Conservation (phyloP, 2,113 vertebrate species). For the Chamaea fasciata region DNA sequence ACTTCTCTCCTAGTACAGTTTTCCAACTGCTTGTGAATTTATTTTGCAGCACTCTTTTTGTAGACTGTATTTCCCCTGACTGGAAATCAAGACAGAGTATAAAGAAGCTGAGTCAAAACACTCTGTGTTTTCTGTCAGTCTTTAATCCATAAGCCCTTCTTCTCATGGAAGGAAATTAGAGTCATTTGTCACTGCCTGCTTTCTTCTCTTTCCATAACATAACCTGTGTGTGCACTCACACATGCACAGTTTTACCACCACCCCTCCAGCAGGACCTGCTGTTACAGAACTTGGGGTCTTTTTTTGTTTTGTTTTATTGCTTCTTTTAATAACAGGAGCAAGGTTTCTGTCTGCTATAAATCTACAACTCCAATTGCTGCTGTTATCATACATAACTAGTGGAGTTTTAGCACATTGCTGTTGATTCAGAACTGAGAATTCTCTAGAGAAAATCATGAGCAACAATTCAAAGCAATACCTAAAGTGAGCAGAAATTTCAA, state of each 20-base stretch:
- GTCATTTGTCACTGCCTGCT: background rate
- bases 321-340: background rate
- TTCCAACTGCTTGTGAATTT: background rate
- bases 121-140: background rate
- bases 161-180: background rate
- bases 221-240: too few relatives aligned
- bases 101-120: background rate
- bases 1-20: background rate
- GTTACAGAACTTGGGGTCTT: background rate
- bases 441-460: background rate
- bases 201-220: background rate
- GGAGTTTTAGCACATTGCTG: background rate
- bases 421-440: background rate
- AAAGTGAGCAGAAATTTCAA: background rate
- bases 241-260: background rate
- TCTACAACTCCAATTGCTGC: background rate
- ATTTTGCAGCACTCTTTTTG: background rate
- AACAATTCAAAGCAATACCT: background rate
- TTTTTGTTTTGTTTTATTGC: background rate
- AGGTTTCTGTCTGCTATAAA: background rate
- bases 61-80: background rate
- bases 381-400: background rate
- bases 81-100: background rate
- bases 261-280: background rate
- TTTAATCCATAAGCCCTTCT: background rate